phyloP scores from a whole-genome alignment of 2,797 vertebrate genomes.

The Helostoma temminkii region DNA sequence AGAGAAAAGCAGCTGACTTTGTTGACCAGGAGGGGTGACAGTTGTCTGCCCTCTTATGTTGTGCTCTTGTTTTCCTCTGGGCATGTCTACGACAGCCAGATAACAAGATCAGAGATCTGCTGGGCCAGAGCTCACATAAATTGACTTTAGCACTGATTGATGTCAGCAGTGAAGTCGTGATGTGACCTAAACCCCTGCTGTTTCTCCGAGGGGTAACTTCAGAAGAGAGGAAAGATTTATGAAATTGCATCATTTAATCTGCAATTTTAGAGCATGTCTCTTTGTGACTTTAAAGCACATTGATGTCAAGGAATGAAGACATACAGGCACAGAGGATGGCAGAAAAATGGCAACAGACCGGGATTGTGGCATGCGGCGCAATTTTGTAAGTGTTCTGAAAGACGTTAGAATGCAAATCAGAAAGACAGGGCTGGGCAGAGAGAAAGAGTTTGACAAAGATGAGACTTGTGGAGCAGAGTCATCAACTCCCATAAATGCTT shows the following conservation, averaged over 20 bases:
- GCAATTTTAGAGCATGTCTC: constrained; percentile 9
- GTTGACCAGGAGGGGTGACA: constrained; percentile 47
- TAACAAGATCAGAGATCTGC: constrained; percentile 56
- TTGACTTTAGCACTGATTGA: constrained; percentile 37
- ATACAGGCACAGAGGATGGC: neutral
- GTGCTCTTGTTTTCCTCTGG: constrained; percentile 35
- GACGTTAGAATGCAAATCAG: constrained; percentile 28
- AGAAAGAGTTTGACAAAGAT: constrained; percentile 34
- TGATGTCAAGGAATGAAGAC: neutral
- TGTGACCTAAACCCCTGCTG: constrained; percentile 41
- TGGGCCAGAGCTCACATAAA: constrained; percentile 33
- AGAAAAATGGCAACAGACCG: neutral
- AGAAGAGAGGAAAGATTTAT: neutral
- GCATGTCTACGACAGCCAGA: constrained; percentile 49
- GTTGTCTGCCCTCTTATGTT: constrained; percentile 41
- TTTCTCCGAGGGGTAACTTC: constrained; percentile 24
- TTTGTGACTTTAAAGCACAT: constrained; percentile 4
- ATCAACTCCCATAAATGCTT: constrained; percentile 4
- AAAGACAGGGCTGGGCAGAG: constrained; percentile 18
- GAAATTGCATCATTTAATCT: constrained; percentile 18
- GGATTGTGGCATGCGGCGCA: neutral
- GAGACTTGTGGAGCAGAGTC: constrained; percentile 27
- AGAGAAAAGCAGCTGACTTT: constrained; percentile 40
- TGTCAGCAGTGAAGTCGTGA: constrained; percentile 35
- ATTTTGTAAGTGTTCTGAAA: neutral